Evolutionary conservation across 2,113 vertebrate species (phyloP), one percentile per base, ranked within the genome.

Genomic region (Coptodon rendalli): DNA sequence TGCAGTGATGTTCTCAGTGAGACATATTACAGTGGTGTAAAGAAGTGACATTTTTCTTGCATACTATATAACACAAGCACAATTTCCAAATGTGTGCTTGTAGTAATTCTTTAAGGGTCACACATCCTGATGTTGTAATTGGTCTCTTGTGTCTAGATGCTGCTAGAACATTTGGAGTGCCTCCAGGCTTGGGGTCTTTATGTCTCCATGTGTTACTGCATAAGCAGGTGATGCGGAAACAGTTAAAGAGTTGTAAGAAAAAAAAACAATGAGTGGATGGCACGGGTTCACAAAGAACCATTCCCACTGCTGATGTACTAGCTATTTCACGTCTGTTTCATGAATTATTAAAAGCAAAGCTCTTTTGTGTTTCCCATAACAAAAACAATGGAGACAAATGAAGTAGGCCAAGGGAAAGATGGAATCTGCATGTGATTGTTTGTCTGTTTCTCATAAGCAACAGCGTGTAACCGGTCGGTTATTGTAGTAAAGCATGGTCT

Each of bases 261-360:
- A 88, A 88, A 91, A 83, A 71, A 91, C 93, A 93, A 92, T 89
- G 85, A 83, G 6, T 85, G 86, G 81, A 89, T 82, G 40, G 80
- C 90, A 89, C 3, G 9, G 73, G 91, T 94, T 95, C 89, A 92
- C 66, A 48, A 82, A 86, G 85, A 89, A 88, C 50, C 82, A 94
- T 83, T 93, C 92, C 94, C 92, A 79, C 82, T 82, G 93, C 89
- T 92, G 89, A 92, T 92, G 92, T 86, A 90, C 85, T 17, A 89
- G 91, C 85, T 87, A 89, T 90, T 93, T 85, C 86, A 83, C 82
- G 81, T 90, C 89, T 92, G 94, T 89, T 93, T 87, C 93, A 93
- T 95, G 81, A 94, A 96, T 95, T 93, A 94, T 94, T 95, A 92
- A 96, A 81, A 80, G 45, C 34, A 81, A 71, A 79, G 66, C 88